Percentiles rank a stretch among this genome's conserved stretches.
Conservation (phyloP, 2,113 vertebrate species). For the Carettochelys insculpta region DNA sequence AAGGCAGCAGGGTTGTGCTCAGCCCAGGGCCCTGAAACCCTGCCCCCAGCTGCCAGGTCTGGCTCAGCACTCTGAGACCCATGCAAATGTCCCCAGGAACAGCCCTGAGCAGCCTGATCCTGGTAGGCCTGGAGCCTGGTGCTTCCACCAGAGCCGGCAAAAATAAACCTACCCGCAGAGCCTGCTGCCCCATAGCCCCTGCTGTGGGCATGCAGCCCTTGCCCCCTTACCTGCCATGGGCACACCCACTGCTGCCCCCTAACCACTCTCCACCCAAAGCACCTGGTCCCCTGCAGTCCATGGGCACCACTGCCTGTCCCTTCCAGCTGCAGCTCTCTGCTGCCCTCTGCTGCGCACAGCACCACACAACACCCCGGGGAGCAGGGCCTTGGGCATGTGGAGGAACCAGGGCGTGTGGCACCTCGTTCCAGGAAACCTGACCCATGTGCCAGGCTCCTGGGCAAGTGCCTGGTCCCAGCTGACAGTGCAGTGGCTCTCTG, state of each 20-base stretch:
- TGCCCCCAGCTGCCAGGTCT: background rate
- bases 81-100: background rate
- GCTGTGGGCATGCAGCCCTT: background rate
- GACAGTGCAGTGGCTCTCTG: background rate
- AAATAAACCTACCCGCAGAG: background rate
- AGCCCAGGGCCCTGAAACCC: background rate
- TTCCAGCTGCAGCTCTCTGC: background rate
- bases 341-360: background rate
- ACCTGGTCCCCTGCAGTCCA: background rate
- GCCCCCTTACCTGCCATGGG: background rate
- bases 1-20: background rate
- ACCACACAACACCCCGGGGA: no score
- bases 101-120: background rate
- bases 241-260: background rate
- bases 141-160: background rate
- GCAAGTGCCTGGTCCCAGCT: background rate
- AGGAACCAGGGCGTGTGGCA: no score
- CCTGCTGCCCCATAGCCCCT: no score
- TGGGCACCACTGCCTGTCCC: background rate
- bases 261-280: background rate
- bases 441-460: background rate
- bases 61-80: background rate
- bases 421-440: no score
- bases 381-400: no score
- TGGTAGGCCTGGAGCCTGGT: background rate